phyloP scores from a whole-genome alignment of 1,140 invertebrate species.

The Sarcophaga peregrina region DNA sequence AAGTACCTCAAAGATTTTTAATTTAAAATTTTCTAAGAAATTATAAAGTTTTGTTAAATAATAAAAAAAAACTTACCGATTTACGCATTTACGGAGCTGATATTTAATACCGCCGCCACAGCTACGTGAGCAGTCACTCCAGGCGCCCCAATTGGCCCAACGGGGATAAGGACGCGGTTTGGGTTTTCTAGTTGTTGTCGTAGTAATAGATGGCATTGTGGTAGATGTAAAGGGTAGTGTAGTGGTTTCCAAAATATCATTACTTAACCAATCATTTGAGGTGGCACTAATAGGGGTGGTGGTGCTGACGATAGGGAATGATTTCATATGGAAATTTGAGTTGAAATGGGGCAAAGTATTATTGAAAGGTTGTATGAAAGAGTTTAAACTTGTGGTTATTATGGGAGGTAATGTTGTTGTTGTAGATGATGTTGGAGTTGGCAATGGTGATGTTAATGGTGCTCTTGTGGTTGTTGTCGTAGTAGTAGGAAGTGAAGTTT shows the following conservation, averaged over 20 bases:
- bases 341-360: background rate
- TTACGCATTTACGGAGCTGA: conserved; percentile 70
- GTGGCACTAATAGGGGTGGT: background rate
- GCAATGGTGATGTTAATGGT: background rate
- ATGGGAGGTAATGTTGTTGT: background rate
- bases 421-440: background rate
- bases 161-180: conserved; percentile 60
- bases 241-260: conserved; percentile 31
- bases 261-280: background rate
- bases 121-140: conserved; percentile 80
- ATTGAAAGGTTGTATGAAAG: background rate
- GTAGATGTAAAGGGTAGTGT: conserved; percentile 31
- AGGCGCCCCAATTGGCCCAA: conserved; percentile 82
- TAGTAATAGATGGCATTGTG: conserved; percentile 36
- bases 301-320: too few species aligned
- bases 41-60: too few species aligned
- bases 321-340: conserved; percentile 15
- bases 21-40: too few species aligned
- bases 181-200: conserved; percentile 45
- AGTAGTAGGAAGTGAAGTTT: conserved; percentile 11
- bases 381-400: conserved; percentile 41
- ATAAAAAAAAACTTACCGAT: conserved; percentile 52
- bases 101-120: conserved; percentile 87
- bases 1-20: too few species aligned
- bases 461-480: conserved; percentile 23